Evolutionary conservation across 2,888 invertebrate species (phyloP).

Genomic region (Phoenoteleia sp.): DNA sequence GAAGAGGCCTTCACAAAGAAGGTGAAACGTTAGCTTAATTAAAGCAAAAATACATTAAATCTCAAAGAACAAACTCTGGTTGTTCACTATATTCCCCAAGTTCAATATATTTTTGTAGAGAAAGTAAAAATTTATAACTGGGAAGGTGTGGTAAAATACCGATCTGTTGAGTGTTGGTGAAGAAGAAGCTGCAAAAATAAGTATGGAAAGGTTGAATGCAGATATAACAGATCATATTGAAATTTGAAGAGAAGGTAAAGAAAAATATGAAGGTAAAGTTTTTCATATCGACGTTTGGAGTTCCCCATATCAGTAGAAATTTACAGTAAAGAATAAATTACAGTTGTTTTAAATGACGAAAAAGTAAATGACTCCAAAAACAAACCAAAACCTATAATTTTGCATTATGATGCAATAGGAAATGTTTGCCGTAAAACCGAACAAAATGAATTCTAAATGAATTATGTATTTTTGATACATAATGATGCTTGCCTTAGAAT

Average conservation of each 20-base stretch:
- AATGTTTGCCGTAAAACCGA: slow-evolving; percentile 35
- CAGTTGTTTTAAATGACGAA: background rate
- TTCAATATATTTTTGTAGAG: no score
- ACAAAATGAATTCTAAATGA: background rate
- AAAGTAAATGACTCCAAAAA: background rate
- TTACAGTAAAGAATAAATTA: slow-evolving; percentile 31
- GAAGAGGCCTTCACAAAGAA: no score
- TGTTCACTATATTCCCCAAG: no score
- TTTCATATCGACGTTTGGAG: background rate
- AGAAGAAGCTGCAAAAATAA: background rate
- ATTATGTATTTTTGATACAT: slow-evolving; percentile 42
- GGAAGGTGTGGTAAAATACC: background rate
- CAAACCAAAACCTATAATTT: slow-evolving; percentile 16
- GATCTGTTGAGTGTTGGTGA: background rate
- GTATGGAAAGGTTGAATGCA: background rate
- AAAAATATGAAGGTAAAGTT: no score
- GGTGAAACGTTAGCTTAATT: no score
- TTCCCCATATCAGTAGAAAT: slow-evolving; percentile 24
- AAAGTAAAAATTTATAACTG: no score
- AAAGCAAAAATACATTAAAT: no score
- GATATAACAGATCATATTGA: slow-evolving; percentile 66
- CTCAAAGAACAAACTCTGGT: no score
- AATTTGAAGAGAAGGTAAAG: slow-evolving; percentile 24
- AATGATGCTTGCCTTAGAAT: slow-evolving; percentile 41
- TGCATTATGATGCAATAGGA: background rate